These are phyloP conservation scores for Zingel zingel DNA, from an alignment of 2,113 vertebrate genomes.

Conservation along the genomic window DNA sequence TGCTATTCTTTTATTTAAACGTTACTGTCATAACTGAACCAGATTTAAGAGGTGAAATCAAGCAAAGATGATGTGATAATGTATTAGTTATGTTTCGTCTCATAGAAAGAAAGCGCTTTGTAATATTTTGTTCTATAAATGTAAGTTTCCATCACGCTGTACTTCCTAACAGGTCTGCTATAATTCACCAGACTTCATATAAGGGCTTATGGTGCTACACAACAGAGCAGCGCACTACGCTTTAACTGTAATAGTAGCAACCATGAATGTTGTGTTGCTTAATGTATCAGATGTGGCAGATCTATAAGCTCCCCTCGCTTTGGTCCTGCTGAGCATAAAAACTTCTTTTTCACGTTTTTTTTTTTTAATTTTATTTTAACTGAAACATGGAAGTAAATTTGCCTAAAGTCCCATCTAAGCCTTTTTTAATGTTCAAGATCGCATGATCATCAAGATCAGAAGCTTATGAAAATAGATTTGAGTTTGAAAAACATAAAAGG, in stretches of 20 bases:
- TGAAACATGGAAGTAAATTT: constrained; percentile 61
- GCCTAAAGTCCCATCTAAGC: not conserved
- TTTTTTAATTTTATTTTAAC: constrained; percentile 6
- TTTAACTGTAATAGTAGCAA: not conserved
- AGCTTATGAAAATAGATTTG: constrained; percentile 5
- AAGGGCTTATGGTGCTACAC: not conserved
- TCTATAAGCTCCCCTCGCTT: constrained; percentile 14
- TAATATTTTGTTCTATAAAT: constrained; percentile 5
- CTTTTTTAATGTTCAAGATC: constrained; percentile 2
- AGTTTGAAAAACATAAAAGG: not conserved
- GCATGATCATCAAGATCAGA: constrained; percentile 15
- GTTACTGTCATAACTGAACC: not conserved
- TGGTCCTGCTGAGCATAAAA: not conserved
- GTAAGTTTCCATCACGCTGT: not conserved
- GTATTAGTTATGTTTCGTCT: not conserved
- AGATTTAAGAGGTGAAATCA: not conserved
- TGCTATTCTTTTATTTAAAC: not conserved
- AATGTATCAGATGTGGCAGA: constrained; percentile 9
- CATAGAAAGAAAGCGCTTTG: not conserved
- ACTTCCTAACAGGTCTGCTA: not conserved
- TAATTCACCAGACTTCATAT: not conserved
- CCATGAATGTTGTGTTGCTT: not conserved
- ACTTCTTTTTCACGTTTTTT: not conserved
- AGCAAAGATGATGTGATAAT: not conserved
- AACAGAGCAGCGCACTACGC: not conserved